Percentiles rank a stretch among this genome's conserved stretches.
Evolutionary conservation across 2,888 invertebrate genomes (phyloP).

Genomic region (Papilio demoleus): DNA sequence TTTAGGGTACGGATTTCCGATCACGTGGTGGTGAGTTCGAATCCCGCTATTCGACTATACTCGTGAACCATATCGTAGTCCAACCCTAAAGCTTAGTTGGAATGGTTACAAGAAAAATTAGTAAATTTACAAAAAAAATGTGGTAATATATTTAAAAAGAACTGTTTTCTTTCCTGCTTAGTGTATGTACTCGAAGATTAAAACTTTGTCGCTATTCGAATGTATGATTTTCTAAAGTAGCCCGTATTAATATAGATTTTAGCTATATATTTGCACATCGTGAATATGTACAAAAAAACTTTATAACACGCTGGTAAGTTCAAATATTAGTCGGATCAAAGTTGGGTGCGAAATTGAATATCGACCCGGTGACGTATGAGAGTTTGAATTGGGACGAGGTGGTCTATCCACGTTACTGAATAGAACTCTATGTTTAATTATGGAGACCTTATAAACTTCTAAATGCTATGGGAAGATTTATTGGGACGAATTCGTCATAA

Average conservation of each 20-base stretch:
- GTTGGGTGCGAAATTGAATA: constrained; percentile 26
- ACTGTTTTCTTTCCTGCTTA: no score
- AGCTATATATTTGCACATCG: neutral
- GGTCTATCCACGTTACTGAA: neutral
- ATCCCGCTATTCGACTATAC: no score
- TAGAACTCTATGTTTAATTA: constrained; percentile 2
- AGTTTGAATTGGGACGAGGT: neutral
- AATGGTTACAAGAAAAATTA: no score
- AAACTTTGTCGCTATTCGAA: neutral
- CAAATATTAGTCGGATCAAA: constrained; percentile 26
- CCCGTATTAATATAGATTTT: neutral
- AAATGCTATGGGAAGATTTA: neutral
- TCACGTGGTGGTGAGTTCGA: no score
- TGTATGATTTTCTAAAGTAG: neutral
- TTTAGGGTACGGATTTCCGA: no score
- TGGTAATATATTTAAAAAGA: no score
- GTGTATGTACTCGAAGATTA: no score
- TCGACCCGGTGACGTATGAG: constrained; percentile 4
- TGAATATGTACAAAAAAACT: constrained; percentile 10
- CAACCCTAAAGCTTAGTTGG: no score
- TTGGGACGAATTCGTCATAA: neutral
- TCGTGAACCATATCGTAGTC: no score
- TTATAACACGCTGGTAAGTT: constrained; percentile 8
- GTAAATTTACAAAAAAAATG: no score
- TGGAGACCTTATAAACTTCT: neutral